Evolutionary conservation across 2,888 invertebrate genomes (phyloP).

Genomic region (Hipparchia sbordonii): DNA sequence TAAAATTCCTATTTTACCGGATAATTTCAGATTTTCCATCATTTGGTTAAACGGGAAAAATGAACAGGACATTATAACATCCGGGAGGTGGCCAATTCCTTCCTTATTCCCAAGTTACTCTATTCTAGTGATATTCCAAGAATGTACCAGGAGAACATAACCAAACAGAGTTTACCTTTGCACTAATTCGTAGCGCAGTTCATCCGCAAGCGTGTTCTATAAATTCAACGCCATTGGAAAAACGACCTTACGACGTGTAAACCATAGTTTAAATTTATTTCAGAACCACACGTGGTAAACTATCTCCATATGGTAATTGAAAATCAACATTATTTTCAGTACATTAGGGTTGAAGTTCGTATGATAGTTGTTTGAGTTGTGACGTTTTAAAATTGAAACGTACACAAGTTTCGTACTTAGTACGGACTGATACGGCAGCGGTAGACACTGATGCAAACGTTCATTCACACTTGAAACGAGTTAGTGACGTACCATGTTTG

Average conservation of each 20-base stretch:
- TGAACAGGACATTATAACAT: not conserved
- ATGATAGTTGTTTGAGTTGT: conserved; percentile 38
- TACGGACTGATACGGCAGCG: conserved; percentile 73
- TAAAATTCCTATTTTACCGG: no score
- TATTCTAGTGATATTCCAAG: conserved; percentile 30
- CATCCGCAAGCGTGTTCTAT: conserved; percentile 43
- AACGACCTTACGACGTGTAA: not conserved
- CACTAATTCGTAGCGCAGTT: conserved; percentile 47
- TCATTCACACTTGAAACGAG: conserved; percentile 67
- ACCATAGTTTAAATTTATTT: conserved; percentile 27
- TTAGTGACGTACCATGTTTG: conserved; percentile 53
- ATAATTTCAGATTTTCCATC: no score
- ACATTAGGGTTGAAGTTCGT: conserved; percentile 24
- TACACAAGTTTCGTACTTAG: conserved; percentile 68
- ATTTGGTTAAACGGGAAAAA: not conserved
- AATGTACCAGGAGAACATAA: conserved; percentile 41
- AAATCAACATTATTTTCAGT: conserved; percentile 12
- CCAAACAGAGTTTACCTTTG: conserved; percentile 47
- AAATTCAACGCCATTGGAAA: conserved; percentile 18
- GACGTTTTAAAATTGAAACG: conserved; percentile 50
- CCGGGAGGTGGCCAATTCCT: not conserved
- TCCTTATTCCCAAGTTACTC: not conserved
- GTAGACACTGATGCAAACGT: conserved; percentile 66
- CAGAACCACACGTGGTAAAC: conserved; percentile 1
- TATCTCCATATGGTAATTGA: not conserved